These are phyloP conservation scores for Chloromyia formosa DNA, from an alignment of 2,888 invertebrate genomes.

Conservation along the genomic window DNA sequence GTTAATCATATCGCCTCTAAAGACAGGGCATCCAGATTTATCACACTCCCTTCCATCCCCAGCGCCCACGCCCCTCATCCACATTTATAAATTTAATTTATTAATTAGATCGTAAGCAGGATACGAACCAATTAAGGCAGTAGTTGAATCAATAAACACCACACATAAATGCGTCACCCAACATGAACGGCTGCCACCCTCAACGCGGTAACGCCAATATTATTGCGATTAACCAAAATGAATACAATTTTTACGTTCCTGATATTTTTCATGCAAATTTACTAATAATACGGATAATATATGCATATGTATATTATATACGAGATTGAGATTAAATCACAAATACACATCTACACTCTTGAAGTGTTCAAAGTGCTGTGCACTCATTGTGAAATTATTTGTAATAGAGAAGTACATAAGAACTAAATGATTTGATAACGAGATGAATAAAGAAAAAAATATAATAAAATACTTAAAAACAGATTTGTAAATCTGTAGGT, in stretches of 20 bases:
- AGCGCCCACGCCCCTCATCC: neutral
- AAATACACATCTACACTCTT: conserved; percentile 19
- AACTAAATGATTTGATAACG: conserved; percentile 17
- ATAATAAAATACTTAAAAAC: neutral
- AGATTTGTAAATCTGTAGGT: neutral
- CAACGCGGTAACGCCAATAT: neutral
- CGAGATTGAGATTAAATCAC: conserved; percentile 30
- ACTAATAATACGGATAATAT: neutral
- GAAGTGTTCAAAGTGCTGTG: conserved; percentile 26
- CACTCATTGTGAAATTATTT: conserved; percentile 31
- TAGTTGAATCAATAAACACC: neutral
- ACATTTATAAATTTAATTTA: conserved; percentile 33
- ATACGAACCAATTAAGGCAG: neutral
- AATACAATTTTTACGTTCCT: conserved; percentile 28
- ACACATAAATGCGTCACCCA: neutral
- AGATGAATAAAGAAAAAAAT: neutral
- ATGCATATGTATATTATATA: conserved; percentile 29
- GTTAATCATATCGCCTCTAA: too few species aligned
- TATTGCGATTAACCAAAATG: neutral
- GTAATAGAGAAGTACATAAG: neutral
- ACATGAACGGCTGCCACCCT: neutral
- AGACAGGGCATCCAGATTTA: too few species aligned
- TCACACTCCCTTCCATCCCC: too few species aligned
- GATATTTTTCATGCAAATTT: conserved; percentile 27
- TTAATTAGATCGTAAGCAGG: conserved; percentile 28